Conservation (phyloP, 2,888 invertebrate species). For the Lithophane semibrunnea region DNA sequence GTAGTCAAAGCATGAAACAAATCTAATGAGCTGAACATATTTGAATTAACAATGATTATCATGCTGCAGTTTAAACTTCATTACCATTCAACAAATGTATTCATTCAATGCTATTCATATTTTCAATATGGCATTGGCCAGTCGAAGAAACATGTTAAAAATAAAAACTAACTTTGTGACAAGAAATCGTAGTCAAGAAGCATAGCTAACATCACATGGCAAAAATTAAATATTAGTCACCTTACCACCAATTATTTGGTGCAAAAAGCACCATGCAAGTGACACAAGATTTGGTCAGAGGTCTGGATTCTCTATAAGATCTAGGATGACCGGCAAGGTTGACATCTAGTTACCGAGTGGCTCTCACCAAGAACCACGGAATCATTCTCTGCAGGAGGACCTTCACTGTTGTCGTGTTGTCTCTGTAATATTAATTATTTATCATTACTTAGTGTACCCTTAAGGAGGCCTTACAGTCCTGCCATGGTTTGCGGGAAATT, state of each 20-base stretch:
- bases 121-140: constrained; percentile 25
- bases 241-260: constrained; percentile 26
- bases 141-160: constrained; percentile 10
- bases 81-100: constrained; percentile 33
- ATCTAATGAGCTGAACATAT: constrained; percentile 15
- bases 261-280: constrained; percentile 46
- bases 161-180: constrained; percentile 59
- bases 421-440: constrained; percentile 89
- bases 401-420: constrained; percentile 93
- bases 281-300: constrained; percentile 39
- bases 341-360: constrained; percentile 92
- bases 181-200: constrained; percentile 34
- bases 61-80: constrained; percentile 12
- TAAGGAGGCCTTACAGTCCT: too few species aligned
- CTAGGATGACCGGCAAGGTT: constrained; percentile 90
- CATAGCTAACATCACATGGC: constrained; percentile 52
- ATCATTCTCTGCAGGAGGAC: constrained; percentile 91
- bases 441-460: not conserved
- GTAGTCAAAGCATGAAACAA: constrained; percentile 32
- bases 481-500: too few species aligned
- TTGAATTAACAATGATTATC: constrained; percentile 18
- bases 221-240: constrained; percentile 44
- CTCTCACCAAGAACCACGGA: constrained; percentile 93
- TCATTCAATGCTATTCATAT: constrained; percentile 36
- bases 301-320: constrained; percentile 35